Evolutionary conservation across 30 jellyfish, hydroid and myxozoan species (phyloP).

Genomic region (Aurelia sp.): DNA sequence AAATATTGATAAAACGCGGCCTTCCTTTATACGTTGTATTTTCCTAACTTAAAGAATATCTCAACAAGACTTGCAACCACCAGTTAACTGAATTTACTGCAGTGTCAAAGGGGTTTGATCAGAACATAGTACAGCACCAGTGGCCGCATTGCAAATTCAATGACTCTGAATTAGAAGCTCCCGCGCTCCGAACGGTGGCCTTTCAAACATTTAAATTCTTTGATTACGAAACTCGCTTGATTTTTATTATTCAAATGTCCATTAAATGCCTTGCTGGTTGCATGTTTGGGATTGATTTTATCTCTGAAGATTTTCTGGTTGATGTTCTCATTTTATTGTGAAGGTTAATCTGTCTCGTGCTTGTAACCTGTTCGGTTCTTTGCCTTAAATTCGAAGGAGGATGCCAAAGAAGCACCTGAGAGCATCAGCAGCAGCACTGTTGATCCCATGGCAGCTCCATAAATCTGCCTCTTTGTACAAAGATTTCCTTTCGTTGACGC

Average conservation of each 20-base stretch:
- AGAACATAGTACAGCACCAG: slow-evolving; percentile 77
- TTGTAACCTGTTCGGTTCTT: too few relatives aligned
- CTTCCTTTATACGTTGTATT: slow-evolving; percentile 51
- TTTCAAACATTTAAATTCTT: slow-evolving; percentile 31
- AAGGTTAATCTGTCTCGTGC: too few relatives aligned
- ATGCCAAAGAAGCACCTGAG: too few relatives aligned
- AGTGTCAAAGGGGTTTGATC: slow-evolving; percentile 72
- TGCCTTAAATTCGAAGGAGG: too few relatives aligned
- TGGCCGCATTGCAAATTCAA: slow-evolving; percentile 68
- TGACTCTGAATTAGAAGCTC: slow-evolving; percentile 51
- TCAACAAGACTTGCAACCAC: slow-evolving; percentile 62
- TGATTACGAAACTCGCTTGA: slow-evolving; percentile 28
- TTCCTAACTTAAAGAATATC: slow-evolving; percentile 38
- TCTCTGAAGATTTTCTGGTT: background rate
- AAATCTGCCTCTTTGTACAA: too few relatives aligned
- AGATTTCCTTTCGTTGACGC: too few relatives aligned
- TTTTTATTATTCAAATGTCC: background rate
- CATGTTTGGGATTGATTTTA: slow-evolving; percentile 13
- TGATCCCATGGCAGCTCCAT: too few relatives aligned
- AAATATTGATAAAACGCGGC: slow-evolving; percentile 69
- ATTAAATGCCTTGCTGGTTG: slow-evolving; percentile 32
- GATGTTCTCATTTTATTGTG: too few relatives aligned
- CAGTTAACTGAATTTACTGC: slow-evolving; percentile 61
- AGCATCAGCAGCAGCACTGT: too few relatives aligned
- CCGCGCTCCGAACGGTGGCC: slow-evolving; percentile 58